Conservation (phyloP, 2,797 vertebrate genomes). For the Xenops minutus region DNA sequence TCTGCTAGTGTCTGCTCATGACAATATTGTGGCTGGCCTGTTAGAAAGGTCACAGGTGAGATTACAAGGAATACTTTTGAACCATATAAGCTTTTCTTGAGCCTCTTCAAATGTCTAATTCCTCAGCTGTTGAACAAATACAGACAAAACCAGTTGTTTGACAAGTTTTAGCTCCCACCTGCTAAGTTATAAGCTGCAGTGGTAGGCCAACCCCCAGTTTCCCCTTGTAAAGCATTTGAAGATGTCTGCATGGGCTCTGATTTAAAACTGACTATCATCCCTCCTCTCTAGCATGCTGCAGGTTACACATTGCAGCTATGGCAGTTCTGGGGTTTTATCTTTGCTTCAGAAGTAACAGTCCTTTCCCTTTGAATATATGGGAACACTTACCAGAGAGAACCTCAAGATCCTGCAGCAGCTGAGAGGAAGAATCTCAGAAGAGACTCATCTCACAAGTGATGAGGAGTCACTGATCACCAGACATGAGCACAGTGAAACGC, state of each 20-base stretch:
- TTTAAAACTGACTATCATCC: neutral
- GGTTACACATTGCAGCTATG: neutral
- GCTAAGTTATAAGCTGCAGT: conserved; percentile 12
- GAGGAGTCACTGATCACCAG: neutral
- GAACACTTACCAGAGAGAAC: neutral
- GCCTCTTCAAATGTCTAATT: neutral
- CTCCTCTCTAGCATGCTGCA: conserved; percentile 1
- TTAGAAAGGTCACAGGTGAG: neutral
- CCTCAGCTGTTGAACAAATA: conserved; percentile 15
- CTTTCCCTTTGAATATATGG: neutral
- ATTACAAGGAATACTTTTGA: neutral
- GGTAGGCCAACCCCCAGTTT: neutral
- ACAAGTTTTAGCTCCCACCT: conserved; percentile 12
- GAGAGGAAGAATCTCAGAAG: neutral
- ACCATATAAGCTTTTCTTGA: neutral
- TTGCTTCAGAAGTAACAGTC: neutral
- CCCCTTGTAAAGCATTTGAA: neutral
- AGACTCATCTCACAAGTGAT: neutral
- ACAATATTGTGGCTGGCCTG: neutral
- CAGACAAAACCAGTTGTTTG: neutral
- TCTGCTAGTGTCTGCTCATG: neutral
- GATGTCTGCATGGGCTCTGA: neutral
- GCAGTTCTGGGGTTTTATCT: neutral
- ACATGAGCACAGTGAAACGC: neutral
- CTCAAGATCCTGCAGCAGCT: neutral